Evolutionary conservation across 64 coral and sea anemone species (phyloP).

Genomic region (Montipora foliosa): DNA sequence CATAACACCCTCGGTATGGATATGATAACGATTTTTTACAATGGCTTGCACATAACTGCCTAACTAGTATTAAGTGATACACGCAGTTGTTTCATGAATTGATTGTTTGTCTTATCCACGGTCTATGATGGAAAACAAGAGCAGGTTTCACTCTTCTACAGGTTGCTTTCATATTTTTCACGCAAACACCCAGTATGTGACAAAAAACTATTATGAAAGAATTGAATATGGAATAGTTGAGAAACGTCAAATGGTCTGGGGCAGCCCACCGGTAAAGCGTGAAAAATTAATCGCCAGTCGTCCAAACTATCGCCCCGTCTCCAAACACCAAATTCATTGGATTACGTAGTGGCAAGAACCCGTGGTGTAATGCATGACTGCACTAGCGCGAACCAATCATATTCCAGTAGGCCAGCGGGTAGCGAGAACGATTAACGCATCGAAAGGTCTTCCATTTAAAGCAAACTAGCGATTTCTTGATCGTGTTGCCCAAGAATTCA

Average conservation of each 20-base stretch:
- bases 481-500: slow-evolving; percentile 53
- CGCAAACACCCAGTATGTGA: slow-evolving; percentile 13
- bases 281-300: slow-evolving; percentile 32
- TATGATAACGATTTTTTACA: background rate
- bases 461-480: slow-evolving; percentile 51
- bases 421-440: slow-evolving; percentile 49
- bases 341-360: slow-evolving; percentile 24
- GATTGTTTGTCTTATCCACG: background rate
- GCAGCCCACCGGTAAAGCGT: slow-evolving; percentile 13
- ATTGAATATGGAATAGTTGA: slow-evolving; percentile 29
- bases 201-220: slow-evolving; percentile 44
- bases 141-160: background rate
- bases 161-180: slow-evolving; percentile 22
- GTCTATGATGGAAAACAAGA: background rate
- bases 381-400: slow-evolving; percentile 2
- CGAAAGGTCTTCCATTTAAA: slow-evolving; percentile 49
- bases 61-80: background rate
- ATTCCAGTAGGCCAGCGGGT: slow-evolving; percentile 4
- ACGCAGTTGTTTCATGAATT: background rate
- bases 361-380: slow-evolving; percentile 17
- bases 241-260: background rate
- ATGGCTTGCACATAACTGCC: background rate
- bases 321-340: slow-evolving; percentile 5
- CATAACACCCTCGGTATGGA: too few relatives aligned
- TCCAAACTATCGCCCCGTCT: slow-evolving; percentile 8